These are phyloP conservation scores for Theropithecus gelada DNA, from an alignment of 2,113 vertebrate genomes.

Conservation along the genomic window DNA sequence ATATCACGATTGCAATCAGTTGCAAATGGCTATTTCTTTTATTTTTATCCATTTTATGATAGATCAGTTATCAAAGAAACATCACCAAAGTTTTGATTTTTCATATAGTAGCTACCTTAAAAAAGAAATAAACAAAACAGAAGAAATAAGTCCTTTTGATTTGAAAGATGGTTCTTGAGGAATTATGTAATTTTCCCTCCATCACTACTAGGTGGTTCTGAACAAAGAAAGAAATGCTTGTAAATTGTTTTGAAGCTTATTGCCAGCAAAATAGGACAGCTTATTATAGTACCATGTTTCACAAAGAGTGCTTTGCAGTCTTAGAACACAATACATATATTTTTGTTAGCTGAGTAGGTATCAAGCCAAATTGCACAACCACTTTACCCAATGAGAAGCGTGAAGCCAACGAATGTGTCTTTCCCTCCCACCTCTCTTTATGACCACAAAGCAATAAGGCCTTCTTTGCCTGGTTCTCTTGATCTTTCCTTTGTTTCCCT, in stretches of 20 bases:
- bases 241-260: constrained; percentile 65
- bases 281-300: constrained; percentile 34
- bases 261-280: background rate
- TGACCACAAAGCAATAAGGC: background rate
- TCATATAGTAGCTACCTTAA: constrained; percentile 30
- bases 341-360: constrained; percentile 1
- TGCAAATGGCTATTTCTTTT: constrained; percentile 49
- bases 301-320: constrained; percentile 36
- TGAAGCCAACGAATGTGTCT: background rate
- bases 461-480: background rate
- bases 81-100: constrained; percentile 46
- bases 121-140: constrained; percentile 32
- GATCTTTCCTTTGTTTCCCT: background rate
- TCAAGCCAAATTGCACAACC: background rate
- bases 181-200: background rate
- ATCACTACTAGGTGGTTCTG: background rate
- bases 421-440: background rate
- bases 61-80: background rate
- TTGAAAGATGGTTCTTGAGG: constrained; percentile 20
- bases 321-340: background rate
- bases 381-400: background rate
- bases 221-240: constrained; percentile 54
- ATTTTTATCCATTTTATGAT: background rate
- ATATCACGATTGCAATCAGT: background rate
- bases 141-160: constrained; percentile 63